Evolutionary conservation across 2,797 vertebrate species (phyloP).

Genomic region (Lepilemur septentrionalis): DNA sequence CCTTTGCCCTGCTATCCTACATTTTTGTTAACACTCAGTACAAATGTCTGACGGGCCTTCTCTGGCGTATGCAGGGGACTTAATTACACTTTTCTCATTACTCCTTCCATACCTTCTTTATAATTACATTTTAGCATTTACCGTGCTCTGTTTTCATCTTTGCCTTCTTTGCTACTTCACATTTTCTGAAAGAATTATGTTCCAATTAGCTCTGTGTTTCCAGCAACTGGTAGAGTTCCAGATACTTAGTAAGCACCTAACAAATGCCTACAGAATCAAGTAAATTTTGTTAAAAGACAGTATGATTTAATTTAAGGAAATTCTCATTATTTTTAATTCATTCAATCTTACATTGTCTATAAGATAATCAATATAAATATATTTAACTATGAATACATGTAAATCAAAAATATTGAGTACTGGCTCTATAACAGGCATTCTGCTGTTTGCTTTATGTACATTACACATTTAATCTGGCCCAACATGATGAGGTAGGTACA

Average conservation of each 20-base stretch:
- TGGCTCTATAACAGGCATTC: neutral
- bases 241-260: neutral
- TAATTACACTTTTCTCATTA: neutral
- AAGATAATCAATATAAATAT: neutral
- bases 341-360: neutral
- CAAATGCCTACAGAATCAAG: neutral
- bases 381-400: neutral
- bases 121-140: neutral
- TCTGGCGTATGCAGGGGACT: neutral
- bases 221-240: neutral
- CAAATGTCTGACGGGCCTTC: neutral
- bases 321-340: neutral
- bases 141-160: neutral
- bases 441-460: neutral
- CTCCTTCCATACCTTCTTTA: neutral
- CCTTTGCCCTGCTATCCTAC: neutral
- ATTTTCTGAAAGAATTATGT: neutral
- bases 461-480: neutral
- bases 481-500: neutral
- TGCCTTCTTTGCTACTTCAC: neutral
- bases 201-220: neutral
- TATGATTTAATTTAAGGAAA: neutral
- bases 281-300: neutral
- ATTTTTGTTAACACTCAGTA: neutral
- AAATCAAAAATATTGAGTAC: neutral